Conservation (phyloP, 2,888 invertebrate species). For the Mesochorus sp. region DNA sequence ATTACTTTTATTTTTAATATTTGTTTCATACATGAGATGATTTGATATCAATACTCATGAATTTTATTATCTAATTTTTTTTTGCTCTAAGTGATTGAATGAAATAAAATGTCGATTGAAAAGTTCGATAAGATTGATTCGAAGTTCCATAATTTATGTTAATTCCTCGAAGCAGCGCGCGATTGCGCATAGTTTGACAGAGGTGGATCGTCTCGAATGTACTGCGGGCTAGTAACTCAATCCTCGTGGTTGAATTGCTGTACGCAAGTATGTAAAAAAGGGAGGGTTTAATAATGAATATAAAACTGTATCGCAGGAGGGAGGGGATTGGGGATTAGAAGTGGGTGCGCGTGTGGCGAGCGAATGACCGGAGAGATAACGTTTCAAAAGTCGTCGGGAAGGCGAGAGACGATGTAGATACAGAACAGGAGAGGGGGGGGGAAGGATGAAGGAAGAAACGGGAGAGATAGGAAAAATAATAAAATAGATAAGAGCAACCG, state of each 20-base stretch:
- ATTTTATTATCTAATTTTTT: too few relatives aligned
- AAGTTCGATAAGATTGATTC: background rate
- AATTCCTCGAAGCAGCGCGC: background rate
- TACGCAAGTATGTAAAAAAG: background rate
- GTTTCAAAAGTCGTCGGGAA: slow-evolving; percentile 44
- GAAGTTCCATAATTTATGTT: background rate
- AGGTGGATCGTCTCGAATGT: slow-evolving; percentile 4
- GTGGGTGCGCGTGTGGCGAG: slow-evolving; percentile 35
- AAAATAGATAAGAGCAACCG: slow-evolving; percentile 40
- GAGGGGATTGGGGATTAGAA: slow-evolving; percentile 15
- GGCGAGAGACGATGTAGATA: slow-evolving; percentile 12
- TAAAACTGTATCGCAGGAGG: slow-evolving; percentile 21
- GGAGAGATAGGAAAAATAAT: slow-evolving; percentile 22
- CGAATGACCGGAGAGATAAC: slow-evolving; percentile 44
- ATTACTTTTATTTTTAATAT: too few relatives aligned
- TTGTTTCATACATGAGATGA: too few relatives aligned
- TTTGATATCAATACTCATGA: too few relatives aligned
- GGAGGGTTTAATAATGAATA: slow-evolving; percentile 12
- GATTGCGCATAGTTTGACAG: background rate
- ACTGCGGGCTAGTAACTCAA: slow-evolving; percentile 37
- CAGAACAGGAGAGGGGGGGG: background rate
- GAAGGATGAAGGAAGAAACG: slow-evolving; percentile 8
- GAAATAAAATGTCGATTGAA: background rate
- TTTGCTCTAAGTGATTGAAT: too few relatives aligned
- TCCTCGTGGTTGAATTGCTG: slow-evolving; percentile 45